phyloP scores from a whole-genome alignment of 2,888 invertebrate species.

The Amitus sp. region DNA sequence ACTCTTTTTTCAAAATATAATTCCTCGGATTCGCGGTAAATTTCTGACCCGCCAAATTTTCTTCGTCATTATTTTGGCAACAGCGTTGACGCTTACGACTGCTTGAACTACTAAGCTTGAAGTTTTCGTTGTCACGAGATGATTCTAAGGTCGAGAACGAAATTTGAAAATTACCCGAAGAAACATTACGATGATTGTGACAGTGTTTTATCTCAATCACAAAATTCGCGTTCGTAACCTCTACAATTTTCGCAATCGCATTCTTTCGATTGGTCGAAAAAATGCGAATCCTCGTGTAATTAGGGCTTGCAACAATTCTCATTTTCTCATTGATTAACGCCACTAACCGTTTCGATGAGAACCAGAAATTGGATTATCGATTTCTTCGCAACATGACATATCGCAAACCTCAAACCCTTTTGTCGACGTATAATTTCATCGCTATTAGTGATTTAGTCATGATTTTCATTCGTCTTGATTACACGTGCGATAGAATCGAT shows the following conservation, averaged over 20 bases:
- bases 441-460: not conserved
- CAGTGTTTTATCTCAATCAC: too few species aligned
- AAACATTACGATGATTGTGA: too few species aligned
- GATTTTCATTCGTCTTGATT: slow-evolving; percentile 1
- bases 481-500: not conserved
- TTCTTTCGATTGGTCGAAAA: not conserved
- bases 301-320: too few species aligned
- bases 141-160: not conserved
- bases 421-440: slow-evolving; percentile 1
- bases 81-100: not conserved
- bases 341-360: not conserved
- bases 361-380: not conserved
- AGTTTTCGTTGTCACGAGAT: not conserved
- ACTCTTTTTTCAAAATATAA: slow-evolving; percentile 32
- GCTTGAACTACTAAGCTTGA: not conserved
- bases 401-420: slow-evolving; percentile 5
- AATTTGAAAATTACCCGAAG: not conserved
- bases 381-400: slow-evolving; percentile 29
- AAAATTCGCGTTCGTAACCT: too few species aligned
- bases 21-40: not conserved
- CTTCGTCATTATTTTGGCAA: not conserved
- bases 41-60: not conserved
- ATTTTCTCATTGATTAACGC: not conserved
- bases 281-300: not conserved
- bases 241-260: too few species aligned